Base-by-base conservation (phyloP, 2,113 vertebrate genomes). In the Aptenodytes forsteri region DNA sequence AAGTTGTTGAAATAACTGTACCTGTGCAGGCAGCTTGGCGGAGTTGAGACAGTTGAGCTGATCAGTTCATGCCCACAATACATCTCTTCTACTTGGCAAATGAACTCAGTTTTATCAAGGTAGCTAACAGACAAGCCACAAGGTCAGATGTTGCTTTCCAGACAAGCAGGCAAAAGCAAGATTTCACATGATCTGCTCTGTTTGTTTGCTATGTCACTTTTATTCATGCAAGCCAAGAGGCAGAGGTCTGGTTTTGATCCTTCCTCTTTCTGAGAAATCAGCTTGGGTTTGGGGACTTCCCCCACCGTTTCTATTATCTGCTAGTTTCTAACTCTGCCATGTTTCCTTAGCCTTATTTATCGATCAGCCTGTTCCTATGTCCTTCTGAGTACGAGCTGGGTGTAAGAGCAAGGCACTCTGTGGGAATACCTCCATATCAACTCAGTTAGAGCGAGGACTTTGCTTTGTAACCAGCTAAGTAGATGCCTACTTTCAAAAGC, bases 241-340 rank as follows among this genome's bases (percentile, higher is more conserved):
- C 61, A 77, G 15, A 61, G 65, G 50, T 25, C 58, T 50, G 26
- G 44, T 8, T 8, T 34, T 54, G 76, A 81, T 75, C 50, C 1
- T 36, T 61, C 25, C 26, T 32, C 47, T 42, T 19, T 42, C 66
- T 42, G 34, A 66, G 30, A 73, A 40, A 40, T 29, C 26, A 36
- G 1, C 34, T 72, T 50, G 80, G 20, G 5, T 46, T 9, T 72
- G 56, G 22, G 65, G 42, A 13, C 16, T 42, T 23, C 13, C 11
- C 27, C 22, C 26, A 4, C 15, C 0, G 0, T 11, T 67, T 22
- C 64, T 49, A 0, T 27, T 11, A 25, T 4, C 49, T 50, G 11
- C 42, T 32, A 0, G 3, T 71, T 82, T 67, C 70, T 26, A 19
- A 3, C 12, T 61, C n/a, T 50, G 27, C 8, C 38, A 4, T 17